Percentiles rank a stretch among this genome's conserved stretches.
phyloP scores from a whole-genome alignment of 1,140 invertebrate species.

The Armadillidium nasatum region DNA sequence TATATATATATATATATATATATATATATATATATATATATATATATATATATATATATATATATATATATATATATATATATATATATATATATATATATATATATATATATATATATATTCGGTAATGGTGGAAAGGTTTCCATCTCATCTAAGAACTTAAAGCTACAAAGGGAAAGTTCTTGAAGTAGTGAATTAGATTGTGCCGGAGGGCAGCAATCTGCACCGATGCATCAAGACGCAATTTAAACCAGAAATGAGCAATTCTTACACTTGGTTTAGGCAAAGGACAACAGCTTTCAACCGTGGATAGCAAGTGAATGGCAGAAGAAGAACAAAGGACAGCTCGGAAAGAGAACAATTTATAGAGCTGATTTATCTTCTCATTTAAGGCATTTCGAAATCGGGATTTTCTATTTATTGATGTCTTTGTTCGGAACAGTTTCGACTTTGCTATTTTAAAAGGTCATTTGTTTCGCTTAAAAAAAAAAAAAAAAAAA shows the following conservation, averaged over 20 bases:
- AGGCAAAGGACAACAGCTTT: constrained; percentile 7
- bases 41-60: constrained; percentile 1
- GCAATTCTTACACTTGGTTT: constrained; percentile 10
- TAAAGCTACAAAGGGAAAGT: background rate
- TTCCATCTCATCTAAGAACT: background rate
- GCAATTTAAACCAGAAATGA: constrained; percentile 8
- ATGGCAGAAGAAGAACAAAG: background rate
- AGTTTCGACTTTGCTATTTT: background rate
- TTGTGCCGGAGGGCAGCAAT: background rate
- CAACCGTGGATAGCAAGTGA: background rate
- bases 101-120: background rate
- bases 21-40: constrained; percentile 11
- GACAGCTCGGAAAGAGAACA: background rate
- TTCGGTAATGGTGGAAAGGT: background rate
- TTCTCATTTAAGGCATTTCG: background rate
- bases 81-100: background rate
- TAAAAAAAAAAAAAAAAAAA: background rate
- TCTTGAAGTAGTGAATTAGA: constrained; percentile 2
- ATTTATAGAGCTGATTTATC: constrained; percentile 9
- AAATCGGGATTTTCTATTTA: background rate
- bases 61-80: constrained; percentile 14
- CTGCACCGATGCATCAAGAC: constrained; percentile 4
- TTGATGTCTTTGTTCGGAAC: constrained; percentile 2
- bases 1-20: constrained; percentile 14
- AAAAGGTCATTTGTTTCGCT: background rate